Conservation (phyloP, 1,140 invertebrate genomes). For the Manduca sexta region DNA sequence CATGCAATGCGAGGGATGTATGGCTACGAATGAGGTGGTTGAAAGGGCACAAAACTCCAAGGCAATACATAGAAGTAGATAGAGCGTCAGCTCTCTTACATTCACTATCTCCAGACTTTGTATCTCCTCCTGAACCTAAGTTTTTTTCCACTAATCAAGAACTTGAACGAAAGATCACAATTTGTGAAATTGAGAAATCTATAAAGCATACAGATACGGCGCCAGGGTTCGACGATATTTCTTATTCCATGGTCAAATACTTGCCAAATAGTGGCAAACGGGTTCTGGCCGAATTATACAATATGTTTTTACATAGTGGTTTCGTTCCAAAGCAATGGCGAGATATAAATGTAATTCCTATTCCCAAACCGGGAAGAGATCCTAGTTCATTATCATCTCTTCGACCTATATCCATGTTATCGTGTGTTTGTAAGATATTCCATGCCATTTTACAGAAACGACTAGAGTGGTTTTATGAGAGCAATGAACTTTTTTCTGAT, state of each 20-base stretch:
- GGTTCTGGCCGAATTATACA: conserved; percentile 5
- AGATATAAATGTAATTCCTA: not conserved
- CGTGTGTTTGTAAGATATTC: conserved; percentile 11
- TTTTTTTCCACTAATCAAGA: too few relatives aligned
- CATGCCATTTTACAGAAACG: conserved; percentile 13
- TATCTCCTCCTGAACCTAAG: not conserved
- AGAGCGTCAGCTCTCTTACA: too few relatives aligned
- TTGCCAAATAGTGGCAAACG: conserved; percentile 4
- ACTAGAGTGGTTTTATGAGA: conserved; percentile 18
- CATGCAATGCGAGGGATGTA: conserved; percentile 12
- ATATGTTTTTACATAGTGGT: conserved; percentile 1
- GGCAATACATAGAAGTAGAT: not conserved
- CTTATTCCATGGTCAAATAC: conserved; percentile 2
- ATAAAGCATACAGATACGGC: too few relatives aligned
- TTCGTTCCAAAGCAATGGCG: conserved; percentile 13
- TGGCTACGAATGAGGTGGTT: conserved; percentile 24
- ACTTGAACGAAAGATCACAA: too few relatives aligned
- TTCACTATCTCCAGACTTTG: conserved; percentile 6
- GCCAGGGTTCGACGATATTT: too few relatives aligned
- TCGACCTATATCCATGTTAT: conserved; percentile 36
- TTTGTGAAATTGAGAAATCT: too few relatives aligned
- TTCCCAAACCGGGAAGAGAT: conserved; percentile 5
- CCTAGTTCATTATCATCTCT: conserved; percentile 2
- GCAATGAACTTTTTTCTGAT: not conserved
- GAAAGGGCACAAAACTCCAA: conserved; percentile 12